A percentile compares a stretch with the other conserved stretches of the same genome.
These are phyloP conservation scores for Galerucella nymphaeae DNA, from an alignment of 2,888 invertebrate genomes.

Conservation along the genomic window DNA sequence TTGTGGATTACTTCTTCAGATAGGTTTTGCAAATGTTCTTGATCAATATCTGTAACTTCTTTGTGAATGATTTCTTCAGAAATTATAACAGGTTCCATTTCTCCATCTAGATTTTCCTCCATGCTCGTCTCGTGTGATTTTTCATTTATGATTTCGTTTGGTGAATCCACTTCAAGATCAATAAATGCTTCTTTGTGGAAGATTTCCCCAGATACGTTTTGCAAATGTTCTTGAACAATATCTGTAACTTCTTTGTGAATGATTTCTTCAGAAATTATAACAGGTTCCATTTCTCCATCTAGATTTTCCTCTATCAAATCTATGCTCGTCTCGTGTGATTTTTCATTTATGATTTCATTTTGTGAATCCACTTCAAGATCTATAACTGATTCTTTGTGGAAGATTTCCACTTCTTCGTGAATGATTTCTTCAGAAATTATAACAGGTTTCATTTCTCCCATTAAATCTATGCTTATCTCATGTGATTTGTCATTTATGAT, in stretches of 20 bases:
- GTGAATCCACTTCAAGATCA: neutral
- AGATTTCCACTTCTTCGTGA: neutral
- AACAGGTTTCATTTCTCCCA: neutral
- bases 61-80: neutral
- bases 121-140: neutral
- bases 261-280: neutral
- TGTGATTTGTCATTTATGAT: neutral
- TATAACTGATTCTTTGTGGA: too few relatives aligned
- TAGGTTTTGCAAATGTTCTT: neutral
- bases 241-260: neutral
- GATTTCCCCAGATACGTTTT: neutral
- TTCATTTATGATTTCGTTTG: neutral
- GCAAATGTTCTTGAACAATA: neutral
- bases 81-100: neutral
- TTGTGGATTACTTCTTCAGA: neutral
- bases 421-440: neutral
- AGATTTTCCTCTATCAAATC: neutral
- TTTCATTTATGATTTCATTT: too few relatives aligned
- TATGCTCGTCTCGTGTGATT: neutral
- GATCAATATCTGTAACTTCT: neutral
- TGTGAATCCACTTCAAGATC: neutral
- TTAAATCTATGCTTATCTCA: neutral
- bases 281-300: neutral
- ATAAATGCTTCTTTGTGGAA: neutral
- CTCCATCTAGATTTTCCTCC: neutral